Evolutionary conservation across 2,888 invertebrate genomes (phyloP), one percentile per base, ranked within the genome.

Genomic region (Epistrophella euchroma): DNA sequence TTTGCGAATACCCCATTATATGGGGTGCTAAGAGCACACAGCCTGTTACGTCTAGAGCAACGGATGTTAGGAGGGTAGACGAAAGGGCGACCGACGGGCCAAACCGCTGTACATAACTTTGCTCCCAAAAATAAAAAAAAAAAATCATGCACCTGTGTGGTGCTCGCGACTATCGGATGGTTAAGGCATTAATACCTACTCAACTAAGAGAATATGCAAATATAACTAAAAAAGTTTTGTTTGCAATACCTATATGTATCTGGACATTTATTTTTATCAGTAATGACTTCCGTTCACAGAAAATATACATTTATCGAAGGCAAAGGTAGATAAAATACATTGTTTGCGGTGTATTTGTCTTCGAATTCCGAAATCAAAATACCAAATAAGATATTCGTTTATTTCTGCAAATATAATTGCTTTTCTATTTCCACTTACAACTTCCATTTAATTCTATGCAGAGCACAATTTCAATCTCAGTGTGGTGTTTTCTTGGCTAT

Each of bases 351-450:
- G 0, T 43, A 6, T 43, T 45, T 45, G n/a, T 45, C 45, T 45
- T 45, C 45, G 15, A 15, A 15, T n/a, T n/a, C n/a, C 43, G 40
- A n/a, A 45, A 45, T 45, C 45, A 17, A 45, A 45, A 45, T 7
- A 17, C 10, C 2, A 17, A 32, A 52, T 15, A 52, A 52, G 7
- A 52, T n/a, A 13, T n/a, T 35, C 5, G 10, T 28, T 56, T 32
- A 35, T 58, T 52, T 15, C 68, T 45, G 0, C 45, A 32, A 35
- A 11, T 22, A n/a, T 78, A 78, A 78, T 83, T 83, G 62, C 47
- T 73, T 78, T 83, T 77, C 68, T 25, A 78, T 73, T 68, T 83
- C 60, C 74, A 2, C 60, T 77, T 78, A 64, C 45, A 22, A 77
- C 60, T 68, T 82, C 60, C 74, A 19, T 6, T 25, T 50, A 3